phyloP scores from a whole-genome alignment of 2,113 vertebrate species.

The Microcebus murinus region DNA sequence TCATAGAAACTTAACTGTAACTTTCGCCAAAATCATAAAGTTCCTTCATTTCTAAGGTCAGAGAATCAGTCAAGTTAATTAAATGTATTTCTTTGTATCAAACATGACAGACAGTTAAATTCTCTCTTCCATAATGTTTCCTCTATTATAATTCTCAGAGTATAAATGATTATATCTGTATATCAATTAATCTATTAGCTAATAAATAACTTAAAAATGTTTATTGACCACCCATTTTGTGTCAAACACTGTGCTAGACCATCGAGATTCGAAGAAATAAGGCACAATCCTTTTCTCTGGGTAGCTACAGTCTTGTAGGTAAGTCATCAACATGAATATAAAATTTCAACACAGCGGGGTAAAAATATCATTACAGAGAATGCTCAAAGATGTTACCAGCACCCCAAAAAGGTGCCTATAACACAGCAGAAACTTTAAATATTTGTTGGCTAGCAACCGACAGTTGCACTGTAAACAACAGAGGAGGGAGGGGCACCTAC shows the following conservation, averaged over 20 bases:
- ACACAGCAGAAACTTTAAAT: not conserved
- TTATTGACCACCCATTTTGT: not conserved
- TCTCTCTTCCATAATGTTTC: not conserved
- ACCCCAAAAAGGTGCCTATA: not conserved
- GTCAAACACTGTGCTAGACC: not conserved
- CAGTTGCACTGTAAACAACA: not conserved
- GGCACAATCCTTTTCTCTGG: not conserved
- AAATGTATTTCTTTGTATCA: conserved; percentile 36
- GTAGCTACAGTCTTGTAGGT: not conserved
- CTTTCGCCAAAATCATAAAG: conserved; percentile 1
- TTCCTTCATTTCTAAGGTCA: conserved; percentile 25
- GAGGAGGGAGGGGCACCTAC: not conserved
- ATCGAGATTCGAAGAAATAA: not conserved
- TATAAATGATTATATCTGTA: not conserved
- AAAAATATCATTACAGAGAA: not conserved
- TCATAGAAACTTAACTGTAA: not conserved
- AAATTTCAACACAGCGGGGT: not conserved
- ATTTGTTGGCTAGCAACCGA: not conserved
- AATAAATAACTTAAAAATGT: conserved; percentile 13
- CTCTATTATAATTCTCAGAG: not conserved
- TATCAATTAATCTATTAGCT: not conserved
- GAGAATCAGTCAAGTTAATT: not conserved
- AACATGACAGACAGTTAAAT: not conserved
- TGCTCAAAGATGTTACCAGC: not conserved
- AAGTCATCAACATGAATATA: not conserved